Evolutionary conservation across 2,113 vertebrate species (phyloP), one percentile per base, ranked within the genome.

Genomic region (Myodes glareolus): DNA sequence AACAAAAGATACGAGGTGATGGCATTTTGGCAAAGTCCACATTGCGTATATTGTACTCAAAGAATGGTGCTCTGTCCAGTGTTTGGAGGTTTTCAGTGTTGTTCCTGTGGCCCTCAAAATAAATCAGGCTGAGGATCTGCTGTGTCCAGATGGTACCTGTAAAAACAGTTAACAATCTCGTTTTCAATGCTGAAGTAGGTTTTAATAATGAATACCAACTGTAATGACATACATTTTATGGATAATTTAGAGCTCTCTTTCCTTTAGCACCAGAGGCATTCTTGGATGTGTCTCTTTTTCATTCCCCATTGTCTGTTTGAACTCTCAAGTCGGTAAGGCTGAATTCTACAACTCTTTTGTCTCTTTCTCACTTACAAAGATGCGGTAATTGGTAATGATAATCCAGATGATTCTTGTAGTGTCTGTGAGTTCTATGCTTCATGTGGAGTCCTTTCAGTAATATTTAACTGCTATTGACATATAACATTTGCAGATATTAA

Each of bases 121-220:
- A 90, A 92, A 98, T 98, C 86, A 98, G 75, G 52, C 94, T 98
- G 94, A 98, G 25, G 95, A 98, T 98, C 39, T 98, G 98, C 72
- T 98, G 97, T 67, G 94, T 92, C 98, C 98, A 99, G 72, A 98
- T 72, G 29, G 98, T 98, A 68, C 98, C 98, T 98, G 80, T 81
- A 31, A 95, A 98, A 78, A 97, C 21, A 95, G 77, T 73, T 45
- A 63, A 65, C 36, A 81, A 82, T 65, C n/a, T 0, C 5, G 25
- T 45, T 85, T 63, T 85, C 11, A 65, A 45, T 42, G n/a, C n/a
- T 85, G 7, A 61, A 9, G 55, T 16, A 42, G 27, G 58, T 45
- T 85, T 85, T 31, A 31, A 58, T 7, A 36, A 68, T 68, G 3
- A 52, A 67, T 78, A 1, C 9, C 39, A 50, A 70, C 29, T 36